A percentile compares a stretch with the other conserved stretches of the same genome.
These are phyloP conservation scores for Penaeus japonicus DNA, from an alignment of 1,140 invertebrate species.

Conservation along the genomic window DNA sequence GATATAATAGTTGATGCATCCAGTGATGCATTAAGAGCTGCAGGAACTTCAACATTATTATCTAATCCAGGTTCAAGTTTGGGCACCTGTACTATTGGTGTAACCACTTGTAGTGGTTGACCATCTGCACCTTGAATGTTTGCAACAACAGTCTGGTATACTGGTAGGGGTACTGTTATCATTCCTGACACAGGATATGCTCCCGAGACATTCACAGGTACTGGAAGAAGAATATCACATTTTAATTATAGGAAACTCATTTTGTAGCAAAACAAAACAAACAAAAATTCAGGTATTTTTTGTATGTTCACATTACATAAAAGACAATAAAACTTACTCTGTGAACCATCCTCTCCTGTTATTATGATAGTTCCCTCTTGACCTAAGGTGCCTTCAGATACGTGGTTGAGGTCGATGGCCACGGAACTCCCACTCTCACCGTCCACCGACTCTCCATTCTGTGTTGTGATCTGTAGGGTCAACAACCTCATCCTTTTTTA, in stretches of 20 bases:
- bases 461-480: conserved; percentile 66
- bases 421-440: conserved; percentile 68
- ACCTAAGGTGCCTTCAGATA: conserved; percentile 84
- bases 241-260: not conserved
- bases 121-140: conserved; percentile 72
- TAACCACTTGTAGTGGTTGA: conserved; percentile 67
- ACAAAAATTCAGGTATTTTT: no score
- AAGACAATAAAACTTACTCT: conserved; percentile 71
- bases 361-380: conserved; percentile 95
- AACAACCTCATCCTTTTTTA: conserved; percentile 68
- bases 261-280: not conserved
- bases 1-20: conserved; percentile 56
- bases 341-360: conserved; percentile 87
- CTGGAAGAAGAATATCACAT: conserved; percentile 10
- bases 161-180: conserved; percentile 93
- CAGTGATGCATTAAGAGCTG: conserved; percentile 50
- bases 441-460: conserved; percentile 52
- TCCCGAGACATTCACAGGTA: conserved; percentile 67
- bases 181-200: conserved; percentile 91
- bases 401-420: conserved; percentile 83
- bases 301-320: not conserved
- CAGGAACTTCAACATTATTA: conserved; percentile 47
- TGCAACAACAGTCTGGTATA: conserved; percentile 96
- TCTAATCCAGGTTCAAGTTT: conserved; percentile 71
- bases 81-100: conserved; percentile 82